Conservation (phyloP, 2,888 invertebrate species). For the Neoscelio sp. region DNA sequence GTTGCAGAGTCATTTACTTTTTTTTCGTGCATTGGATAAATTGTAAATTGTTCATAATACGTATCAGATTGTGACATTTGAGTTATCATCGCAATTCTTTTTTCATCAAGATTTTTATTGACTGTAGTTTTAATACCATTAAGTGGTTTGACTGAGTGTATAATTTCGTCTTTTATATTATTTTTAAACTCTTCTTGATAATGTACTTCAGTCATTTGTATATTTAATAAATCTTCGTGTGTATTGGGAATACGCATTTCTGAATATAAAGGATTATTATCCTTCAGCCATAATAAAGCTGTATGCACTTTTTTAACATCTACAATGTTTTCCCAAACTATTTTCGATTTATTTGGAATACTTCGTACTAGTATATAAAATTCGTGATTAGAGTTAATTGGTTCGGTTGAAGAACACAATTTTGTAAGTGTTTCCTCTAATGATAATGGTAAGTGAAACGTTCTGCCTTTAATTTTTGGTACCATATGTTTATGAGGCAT, state of each 20-base stretch:
- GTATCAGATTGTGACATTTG: constrained; percentile 4
- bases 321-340: constrained; percentile 74
- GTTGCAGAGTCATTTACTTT: constrained; percentile 18
- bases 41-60: constrained; percentile 33
- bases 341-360: constrained; percentile 71
- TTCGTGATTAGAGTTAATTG: constrained; percentile 74
- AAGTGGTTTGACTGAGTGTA: too few species aligned
- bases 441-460: constrained; percentile 77
- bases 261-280: constrained; percentile 70
- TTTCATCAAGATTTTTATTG: not conserved
- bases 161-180: too few species aligned
- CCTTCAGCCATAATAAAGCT: constrained; percentile 73
- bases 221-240: constrained; percentile 42
- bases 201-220: constrained; percentile 25
- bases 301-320: constrained; percentile 73
- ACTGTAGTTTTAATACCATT: too few species aligned
- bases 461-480: constrained; percentile 71
- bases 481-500: constrained; percentile 70
- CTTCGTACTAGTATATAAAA: constrained; percentile 75
- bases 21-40: constrained; percentile 42
- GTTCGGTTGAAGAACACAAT: constrained; percentile 70
- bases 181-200: constrained; percentile 54
- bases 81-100: constrained; percentile 20
- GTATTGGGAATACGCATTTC: constrained; percentile 70
- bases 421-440: constrained; percentile 76